Conservation (phyloP, 2,113 vertebrate species). For the Illadopsis cleaveri region DNA sequence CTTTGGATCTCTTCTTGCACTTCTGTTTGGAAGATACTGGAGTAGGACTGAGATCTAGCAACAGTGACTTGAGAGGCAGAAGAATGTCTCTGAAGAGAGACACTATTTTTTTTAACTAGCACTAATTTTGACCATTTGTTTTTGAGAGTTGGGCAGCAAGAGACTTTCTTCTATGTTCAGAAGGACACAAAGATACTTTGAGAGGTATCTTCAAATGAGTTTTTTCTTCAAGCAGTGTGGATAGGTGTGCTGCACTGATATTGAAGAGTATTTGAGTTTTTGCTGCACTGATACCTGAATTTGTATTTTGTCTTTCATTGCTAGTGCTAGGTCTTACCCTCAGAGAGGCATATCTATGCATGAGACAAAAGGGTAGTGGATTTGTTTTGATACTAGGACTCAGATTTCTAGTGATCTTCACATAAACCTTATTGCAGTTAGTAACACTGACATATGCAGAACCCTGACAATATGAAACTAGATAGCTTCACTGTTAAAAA, state of each 20-base stretch:
- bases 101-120: background rate
- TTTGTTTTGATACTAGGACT: background rate
- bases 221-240: background rate
- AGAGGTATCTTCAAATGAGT: background rate
- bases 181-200: background rate
- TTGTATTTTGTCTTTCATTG: background rate
- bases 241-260: background rate
- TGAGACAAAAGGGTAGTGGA: background rate
- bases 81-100: background rate
- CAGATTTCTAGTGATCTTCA: background rate
- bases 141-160: background rate
- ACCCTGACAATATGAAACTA: background rate
- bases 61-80: background rate
- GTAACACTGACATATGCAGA: background rate
- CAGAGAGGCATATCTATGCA: background rate
- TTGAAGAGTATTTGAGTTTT: background rate
- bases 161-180: background rate
- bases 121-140: background rate
- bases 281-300: background rate
- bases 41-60: background rate
- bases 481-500: background rate
- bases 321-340: background rate
- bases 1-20: background rate
- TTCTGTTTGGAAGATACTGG: background rate
- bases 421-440: background rate